A percentile compares a stretch with the other conserved stretches of the same genome.
Evolutionary conservation across 2,888 invertebrate genomes (phyloP).

Genomic region (Xestia rhomboidea): DNA sequence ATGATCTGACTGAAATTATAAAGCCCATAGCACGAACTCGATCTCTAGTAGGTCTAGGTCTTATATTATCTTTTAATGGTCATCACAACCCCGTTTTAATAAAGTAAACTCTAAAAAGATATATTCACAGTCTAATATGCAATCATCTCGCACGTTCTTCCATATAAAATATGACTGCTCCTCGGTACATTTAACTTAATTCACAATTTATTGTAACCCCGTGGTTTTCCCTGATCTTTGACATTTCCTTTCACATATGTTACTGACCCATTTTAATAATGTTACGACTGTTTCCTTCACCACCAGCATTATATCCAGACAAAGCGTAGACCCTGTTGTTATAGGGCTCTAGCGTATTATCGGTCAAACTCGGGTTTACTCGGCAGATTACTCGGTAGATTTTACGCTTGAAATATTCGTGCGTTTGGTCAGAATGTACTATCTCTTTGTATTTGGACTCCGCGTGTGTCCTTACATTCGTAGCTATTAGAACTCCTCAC

Average conservation of each 20-base stretch:
- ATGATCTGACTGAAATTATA: neutral
- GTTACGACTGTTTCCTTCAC: neutral
- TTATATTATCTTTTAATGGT: neutral
- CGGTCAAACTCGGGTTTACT: neutral
- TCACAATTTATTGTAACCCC: conserved; percentile 40
- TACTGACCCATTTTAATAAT: conserved; percentile 1
- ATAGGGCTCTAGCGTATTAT: neutral
- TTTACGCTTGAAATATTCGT: too few relatives aligned
- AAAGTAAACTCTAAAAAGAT: neutral
- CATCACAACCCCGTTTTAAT: neutral
- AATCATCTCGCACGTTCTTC: conserved; percentile 12
- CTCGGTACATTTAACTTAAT: conserved; percentile 43
- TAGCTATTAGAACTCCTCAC: neutral
- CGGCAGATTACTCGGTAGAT: too few relatives aligned
- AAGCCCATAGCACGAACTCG: neutral
- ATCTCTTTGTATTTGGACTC: neutral
- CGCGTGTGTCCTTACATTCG: neutral
- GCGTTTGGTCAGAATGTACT: neutral
- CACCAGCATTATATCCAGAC: neutral
- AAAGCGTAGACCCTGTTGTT: neutral
- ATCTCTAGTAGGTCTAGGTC: neutral
- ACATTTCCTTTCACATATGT: conserved; percentile 36
- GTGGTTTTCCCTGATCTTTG: conserved; percentile 37
- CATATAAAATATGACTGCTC: conserved; percentile 30
- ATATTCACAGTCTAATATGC: neutral